Evolutionary conservation across 2,888 invertebrate species (phyloP).

Genomic region (Hanleya hanleyi): DNA sequence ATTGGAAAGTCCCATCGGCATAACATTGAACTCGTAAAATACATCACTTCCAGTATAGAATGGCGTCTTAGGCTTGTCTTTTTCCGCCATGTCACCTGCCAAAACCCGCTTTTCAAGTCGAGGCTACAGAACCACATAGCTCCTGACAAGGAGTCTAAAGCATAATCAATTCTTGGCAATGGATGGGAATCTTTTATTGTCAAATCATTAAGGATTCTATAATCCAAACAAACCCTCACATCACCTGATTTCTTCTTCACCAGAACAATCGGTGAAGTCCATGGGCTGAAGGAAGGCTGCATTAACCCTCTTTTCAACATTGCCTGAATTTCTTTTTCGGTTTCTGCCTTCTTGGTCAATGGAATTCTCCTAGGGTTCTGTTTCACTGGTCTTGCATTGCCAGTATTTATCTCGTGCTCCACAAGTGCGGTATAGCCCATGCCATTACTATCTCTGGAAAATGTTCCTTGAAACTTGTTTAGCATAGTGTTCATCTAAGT

Average conservation of each 20-base stretch:
- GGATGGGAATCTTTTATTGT: slow-evolving; percentile 26
- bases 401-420: slow-evolving; percentile 12
- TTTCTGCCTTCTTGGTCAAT: slow-evolving; percentile 1
- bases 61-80: slow-evolving; percentile 42
- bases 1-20: no score
- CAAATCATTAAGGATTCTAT: slow-evolving; percentile 43
- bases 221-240: slow-evolving; percentile 52
- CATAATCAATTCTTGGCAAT: slow-evolving; percentile 22
- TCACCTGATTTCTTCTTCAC: slow-evolving; percentile 65
- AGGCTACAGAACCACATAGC: slow-evolving; percentile 20
- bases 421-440: slow-evolving; percentile 7
- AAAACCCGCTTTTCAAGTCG: slow-evolving; percentile 32
- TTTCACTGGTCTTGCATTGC: slow-evolving; percentile 9
- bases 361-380: slow-evolving; percentile 12
- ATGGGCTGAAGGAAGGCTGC: slow-evolving; percentile 58
- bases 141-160: slow-evolving; percentile 18
- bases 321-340: slow-evolving; percentile 6
- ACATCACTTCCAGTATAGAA: slow-evolving; percentile 33
- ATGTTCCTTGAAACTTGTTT: slow-evolving; percentile 11
- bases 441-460: background rate
- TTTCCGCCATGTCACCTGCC: slow-evolving; percentile 42
- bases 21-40: slow-evolving; percentile 39
- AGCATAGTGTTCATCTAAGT: background rate
- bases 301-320: slow-evolving; percentile 26
- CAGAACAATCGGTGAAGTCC: slow-evolving; percentile 66